phyloP scores from a whole-genome alignment of 2,113 vertebrate genomes.

The Taurulus bubalis region DNA sequence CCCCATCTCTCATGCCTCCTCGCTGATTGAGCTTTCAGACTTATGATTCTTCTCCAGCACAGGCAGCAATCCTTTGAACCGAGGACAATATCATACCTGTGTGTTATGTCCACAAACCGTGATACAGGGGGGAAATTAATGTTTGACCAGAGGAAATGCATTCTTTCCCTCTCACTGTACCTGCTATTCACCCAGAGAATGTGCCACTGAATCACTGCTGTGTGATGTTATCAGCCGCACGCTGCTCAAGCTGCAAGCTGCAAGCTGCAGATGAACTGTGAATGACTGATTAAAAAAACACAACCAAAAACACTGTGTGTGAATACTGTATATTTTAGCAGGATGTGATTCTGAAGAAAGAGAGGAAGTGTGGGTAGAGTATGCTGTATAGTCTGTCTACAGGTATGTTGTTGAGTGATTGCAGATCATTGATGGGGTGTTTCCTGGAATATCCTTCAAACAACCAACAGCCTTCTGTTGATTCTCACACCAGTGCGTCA shows the following conservation, averaged over 20 bases:
- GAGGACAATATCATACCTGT: constrained; percentile 58
- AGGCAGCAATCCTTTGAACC: constrained; percentile 61
- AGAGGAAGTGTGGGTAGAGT: background rate
- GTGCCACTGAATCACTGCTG: constrained; percentile 11
- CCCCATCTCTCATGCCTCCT: constrained; percentile 30
- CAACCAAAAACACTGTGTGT: constrained; percentile 1
- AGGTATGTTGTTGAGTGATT: background rate
- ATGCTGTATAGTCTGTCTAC: background rate
- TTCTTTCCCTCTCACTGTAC: constrained; percentile 27
- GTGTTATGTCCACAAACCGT: constrained; percentile 49
- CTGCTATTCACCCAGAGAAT: constrained; percentile 37
- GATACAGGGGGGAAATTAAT: constrained; percentile 58
- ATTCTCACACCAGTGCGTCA: background rate
- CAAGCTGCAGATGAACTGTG: constrained; percentile 24
- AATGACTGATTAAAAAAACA: constrained; percentile 30
- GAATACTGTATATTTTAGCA: constrained; percentile 20
- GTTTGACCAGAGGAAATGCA: constrained; percentile 59
- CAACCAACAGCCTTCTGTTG: background rate
- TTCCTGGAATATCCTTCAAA: background rate
- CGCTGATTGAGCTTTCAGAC: constrained; percentile 53
- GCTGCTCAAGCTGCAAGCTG: constrained; percentile 8
- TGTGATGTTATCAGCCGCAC: constrained; percentile 24
- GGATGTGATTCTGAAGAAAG: constrained; percentile 2
- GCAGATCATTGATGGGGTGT: background rate
- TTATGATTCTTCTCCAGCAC: constrained; percentile 48